Base-by-base conservation (phyloP, 1,140 invertebrate species). In the Sarcophaga peregrina region DNA sequence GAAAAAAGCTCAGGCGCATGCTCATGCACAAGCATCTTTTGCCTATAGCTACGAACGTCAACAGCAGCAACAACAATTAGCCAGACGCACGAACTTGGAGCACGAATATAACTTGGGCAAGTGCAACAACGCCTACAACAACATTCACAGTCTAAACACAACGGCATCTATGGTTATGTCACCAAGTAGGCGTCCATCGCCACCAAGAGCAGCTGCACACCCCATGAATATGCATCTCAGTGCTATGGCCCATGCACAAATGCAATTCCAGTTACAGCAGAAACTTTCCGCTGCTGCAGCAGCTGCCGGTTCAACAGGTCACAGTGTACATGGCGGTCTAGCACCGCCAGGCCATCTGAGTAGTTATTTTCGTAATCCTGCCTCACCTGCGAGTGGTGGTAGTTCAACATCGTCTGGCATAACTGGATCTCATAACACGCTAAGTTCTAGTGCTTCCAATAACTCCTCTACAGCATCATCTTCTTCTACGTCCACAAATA, bases 171-270 rank as follows among this genome's bases (percentile, higher is more conserved):
- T 90, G 93, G 93, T 93, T 91, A 93, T 94, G 93, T 94, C 93
- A 91, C 93, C 93, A 83, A 94, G 93, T 89, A 92, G 93, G 86
- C 92, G 93, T 90, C 92, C 92, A 86, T 94, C 93, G 86, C 93
- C 93, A 84, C 92, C 87, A 6, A 91, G 88, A 91, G 82, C 83
- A 54, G 84, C 82, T 13, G 73, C 86, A 17, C 85, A 86, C 73
- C 82, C 86, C 6, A 83, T 85, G 54, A 90, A 86, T 85, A 89
- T 88, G 47, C 89, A 90, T 84, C 86, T 90, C 17, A 86, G 85
- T 45, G 85, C 91, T 88, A 91, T 93, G 91, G 91, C 92, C 86
- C 91, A 93, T 90, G 91, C 92, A 84, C 92, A 93, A 86, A 87
- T 93, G 86, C 92, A 92, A 80, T 89, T 92, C 80, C 91, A 92